A percentile compares a stretch with the other conserved stretches of the same genome.
Conservation (phyloP, 2,888 invertebrate genomes). For the Acronicta alni region DNA sequence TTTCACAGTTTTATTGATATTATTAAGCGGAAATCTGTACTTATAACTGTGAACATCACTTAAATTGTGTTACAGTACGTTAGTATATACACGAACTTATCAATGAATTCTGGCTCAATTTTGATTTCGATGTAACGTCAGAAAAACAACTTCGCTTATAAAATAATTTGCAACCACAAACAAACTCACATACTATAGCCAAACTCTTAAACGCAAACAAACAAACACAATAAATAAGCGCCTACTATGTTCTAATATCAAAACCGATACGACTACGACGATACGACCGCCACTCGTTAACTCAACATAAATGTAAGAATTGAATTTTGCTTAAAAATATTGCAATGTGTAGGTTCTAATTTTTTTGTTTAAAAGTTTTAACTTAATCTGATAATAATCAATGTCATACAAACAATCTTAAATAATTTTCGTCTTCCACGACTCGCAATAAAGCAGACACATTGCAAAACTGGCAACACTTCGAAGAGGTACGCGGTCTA, state of each 20-base stretch:
- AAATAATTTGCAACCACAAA: conserved; percentile 40
- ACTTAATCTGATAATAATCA: background rate
- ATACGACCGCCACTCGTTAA: too few species aligned
- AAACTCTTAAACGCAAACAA: conserved; percentile 1
- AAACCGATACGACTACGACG: conserved; percentile 17
- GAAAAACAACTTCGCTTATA: conserved; percentile 37
- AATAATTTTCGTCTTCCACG: conserved; percentile 5
- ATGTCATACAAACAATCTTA: conserved; percentile 2
- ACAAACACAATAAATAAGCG: conserved; percentile 18
- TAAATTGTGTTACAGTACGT: background rate
- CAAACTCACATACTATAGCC: conserved; percentile 4
- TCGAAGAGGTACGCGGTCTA: conserved; percentile 14
- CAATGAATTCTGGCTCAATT: too few species aligned
- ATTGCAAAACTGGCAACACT: conserved; percentile 29
- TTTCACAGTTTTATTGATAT: too few species aligned
- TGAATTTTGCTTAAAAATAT: too few species aligned
- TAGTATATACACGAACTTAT: background rate
- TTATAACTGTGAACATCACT: too few species aligned
- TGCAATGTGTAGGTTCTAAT: too few species aligned
- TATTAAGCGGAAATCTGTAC: too few species aligned
- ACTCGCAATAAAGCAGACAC: conserved; percentile 10
- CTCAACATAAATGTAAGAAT: background rate
- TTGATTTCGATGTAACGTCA: conserved; percentile 31
- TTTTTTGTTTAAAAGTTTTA: background rate
- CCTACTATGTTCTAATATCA: conserved; percentile 1